Evolutionary conservation across 2,113 vertebrate genomes (phyloP).

Genomic region (Peromyscus californicus): DNA sequence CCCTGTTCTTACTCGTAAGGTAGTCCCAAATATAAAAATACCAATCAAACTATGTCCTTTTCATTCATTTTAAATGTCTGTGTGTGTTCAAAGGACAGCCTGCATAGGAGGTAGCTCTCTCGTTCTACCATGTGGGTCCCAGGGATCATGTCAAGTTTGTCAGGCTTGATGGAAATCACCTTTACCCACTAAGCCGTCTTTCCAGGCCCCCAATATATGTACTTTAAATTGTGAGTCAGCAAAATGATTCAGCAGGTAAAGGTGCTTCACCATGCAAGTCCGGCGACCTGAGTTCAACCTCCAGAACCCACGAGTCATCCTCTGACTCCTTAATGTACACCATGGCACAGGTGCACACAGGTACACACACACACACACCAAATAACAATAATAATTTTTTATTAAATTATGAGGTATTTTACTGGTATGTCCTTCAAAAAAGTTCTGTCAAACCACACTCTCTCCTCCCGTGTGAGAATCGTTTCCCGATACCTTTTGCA

Average conservation of each 20-base stretch:
- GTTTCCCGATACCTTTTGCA: not conserved
- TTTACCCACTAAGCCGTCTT: not conserved
- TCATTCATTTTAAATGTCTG: not conserved
- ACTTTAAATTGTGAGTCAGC: not conserved
- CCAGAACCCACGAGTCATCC: not conserved
- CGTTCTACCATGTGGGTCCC: not conserved
- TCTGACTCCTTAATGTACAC: not conserved
- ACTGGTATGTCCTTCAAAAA: not conserved
- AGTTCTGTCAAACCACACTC: not conserved
- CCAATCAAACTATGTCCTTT: not conserved
- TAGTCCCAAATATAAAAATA: not conserved
- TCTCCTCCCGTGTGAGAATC: not conserved
- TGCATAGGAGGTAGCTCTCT: not conserved
- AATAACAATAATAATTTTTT: not conserved
- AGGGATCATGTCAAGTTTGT: not conserved
- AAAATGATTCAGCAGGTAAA: not conserved
- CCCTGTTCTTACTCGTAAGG: not conserved
- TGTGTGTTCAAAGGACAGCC: not conserved
- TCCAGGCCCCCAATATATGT: not conserved
- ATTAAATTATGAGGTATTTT: not conserved
- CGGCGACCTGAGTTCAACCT: not conserved
- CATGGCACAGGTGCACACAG: not conserved
- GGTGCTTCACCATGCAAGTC: not conserved
- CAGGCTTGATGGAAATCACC: not conserved
- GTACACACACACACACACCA: not conserved